These are phyloP conservation scores for Acronicta aceris DNA, from an alignment of 2,888 invertebrate genomes.

Conservation along the genomic window DNA sequence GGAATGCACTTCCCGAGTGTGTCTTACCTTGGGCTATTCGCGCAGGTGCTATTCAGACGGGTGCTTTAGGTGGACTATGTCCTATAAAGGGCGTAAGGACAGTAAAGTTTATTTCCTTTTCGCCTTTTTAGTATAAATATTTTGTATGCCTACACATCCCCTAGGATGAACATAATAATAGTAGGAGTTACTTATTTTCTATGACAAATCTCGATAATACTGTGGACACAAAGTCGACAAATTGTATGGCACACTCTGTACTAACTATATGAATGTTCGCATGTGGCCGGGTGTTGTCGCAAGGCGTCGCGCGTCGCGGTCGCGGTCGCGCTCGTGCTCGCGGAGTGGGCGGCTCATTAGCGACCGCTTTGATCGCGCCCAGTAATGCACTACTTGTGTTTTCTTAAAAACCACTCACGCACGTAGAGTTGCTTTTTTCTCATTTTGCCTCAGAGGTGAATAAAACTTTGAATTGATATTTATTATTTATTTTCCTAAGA, in stretches of 20 bases:
- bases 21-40: no score
- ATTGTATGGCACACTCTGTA: constrained; percentile 22
- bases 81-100: no score
- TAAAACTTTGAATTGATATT: constrained; percentile 6
- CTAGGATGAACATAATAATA: no score
- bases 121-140: no score
- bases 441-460: constrained; percentile 20
- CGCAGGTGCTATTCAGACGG: no score
- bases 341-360: constrained; percentile 59
- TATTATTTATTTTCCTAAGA: background rate
- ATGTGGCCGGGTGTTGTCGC: constrained; percentile 32
- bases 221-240: constrained; percentile 26
- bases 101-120: no score
- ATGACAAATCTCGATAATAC: constrained; percentile 27
- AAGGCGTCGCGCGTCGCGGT: constrained; percentile 23
- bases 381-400: constrained; percentile 63
- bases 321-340: no score
- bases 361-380: constrained; percentile 58
- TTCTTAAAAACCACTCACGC: constrained; percentile 52
- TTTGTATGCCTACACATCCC: no score
- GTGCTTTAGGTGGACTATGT: no score
- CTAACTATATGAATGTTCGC: constrained; percentile 11
- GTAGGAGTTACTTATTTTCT: background rate
- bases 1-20: no score
- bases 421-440: constrained; percentile 22